Base-by-base conservation (phyloP, 2,797 vertebrate genomes). In the Passerculus sandwichensis region DNA sequence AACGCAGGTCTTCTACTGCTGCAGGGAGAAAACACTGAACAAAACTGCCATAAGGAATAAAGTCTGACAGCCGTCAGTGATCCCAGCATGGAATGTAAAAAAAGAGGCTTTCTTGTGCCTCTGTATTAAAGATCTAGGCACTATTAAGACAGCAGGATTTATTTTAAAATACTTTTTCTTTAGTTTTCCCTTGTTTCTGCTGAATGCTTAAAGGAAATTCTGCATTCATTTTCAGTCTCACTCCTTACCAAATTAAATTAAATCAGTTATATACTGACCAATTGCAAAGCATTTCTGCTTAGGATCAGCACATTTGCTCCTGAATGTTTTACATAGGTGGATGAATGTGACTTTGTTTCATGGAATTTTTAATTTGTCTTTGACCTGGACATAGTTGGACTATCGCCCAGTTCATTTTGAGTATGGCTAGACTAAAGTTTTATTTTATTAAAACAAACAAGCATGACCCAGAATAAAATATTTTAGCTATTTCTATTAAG, bases 361-460 rank as follows among this genome's bases (percentile, higher is more conserved):
- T 47, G n/a, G 40, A 89, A 93, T 81, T 89, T 70, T 76, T 90
- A 86, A 89, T 50, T 64, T 88, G 11, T 40, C 22, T 95, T 87
- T 89, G 83, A 84, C 60, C 67, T 73, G n/a, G 23, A 65, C 59
- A 42, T 60, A 85, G 67, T 11, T 87, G 81, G 81, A 77, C 75
- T 54, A 9, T 17, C 5, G 36, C 69, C 69, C 81, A 85, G 38
- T 67, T 93, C 1, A 80, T 80, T 91, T 65, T 82, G 57, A 77
- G 23, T 57, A 57, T 0, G 5, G 26, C 23, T 82, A 89, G 78
- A 85, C 75, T 85, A 91, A 91, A 83, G 22, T 92, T 91, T 42
- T 89, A 7, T 9, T 74, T 89, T 93, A 80, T 80, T 89, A 85
- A 94, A 93, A 76, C 32, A 82, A 91, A 78, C 23, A 88, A 71